phyloP scores from a whole-genome alignment of 2,888 invertebrate genomes.

The Teleogryllus oceanicus region DNA sequence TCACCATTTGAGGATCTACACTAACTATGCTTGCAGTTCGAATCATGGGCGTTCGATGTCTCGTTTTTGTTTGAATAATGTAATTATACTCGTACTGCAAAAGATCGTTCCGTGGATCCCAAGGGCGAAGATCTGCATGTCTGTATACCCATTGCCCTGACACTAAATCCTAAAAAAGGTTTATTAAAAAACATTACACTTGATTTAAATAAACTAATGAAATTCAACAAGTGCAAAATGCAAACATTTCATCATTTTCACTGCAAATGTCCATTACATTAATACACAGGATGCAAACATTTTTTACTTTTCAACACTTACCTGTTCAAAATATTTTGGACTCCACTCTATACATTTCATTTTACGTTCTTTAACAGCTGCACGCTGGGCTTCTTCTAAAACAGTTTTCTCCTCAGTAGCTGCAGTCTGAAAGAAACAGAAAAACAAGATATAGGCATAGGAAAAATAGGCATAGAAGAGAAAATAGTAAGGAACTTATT shows the following conservation, averaged over 20 bases:
- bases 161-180: constrained; percentile 36
- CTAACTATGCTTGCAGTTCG: constrained; percentile 68
- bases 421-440: constrained; percentile 53
- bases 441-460: neutral
- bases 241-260: too few relatives aligned
- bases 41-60: constrained; percentile 70
- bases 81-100: constrained; percentile 83
- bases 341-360: constrained; percentile 64
- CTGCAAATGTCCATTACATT: neutral
- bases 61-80: constrained; percentile 71
- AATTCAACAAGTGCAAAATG: too few relatives aligned
- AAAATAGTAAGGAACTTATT: too few relatives aligned
- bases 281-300: neutral
- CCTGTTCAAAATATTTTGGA: constrained; percentile 70
- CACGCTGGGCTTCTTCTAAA: constrained; percentile 82
- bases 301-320: constrained; percentile 30
- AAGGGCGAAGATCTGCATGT: constrained; percentile 76
- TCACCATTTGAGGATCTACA: constrained; percentile 54
- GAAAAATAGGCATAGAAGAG: too few relatives aligned
- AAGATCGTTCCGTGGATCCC: constrained; percentile 83
- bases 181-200: neutral
- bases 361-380: constrained; percentile 66
- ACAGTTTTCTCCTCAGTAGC: constrained; percentile 90
- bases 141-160: constrained; percentile 64
- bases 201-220: too few relatives aligned